phyloP scores from a whole-genome alignment of 2,113 vertebrate species.

The Microcebus lehilahytsara region DNA sequence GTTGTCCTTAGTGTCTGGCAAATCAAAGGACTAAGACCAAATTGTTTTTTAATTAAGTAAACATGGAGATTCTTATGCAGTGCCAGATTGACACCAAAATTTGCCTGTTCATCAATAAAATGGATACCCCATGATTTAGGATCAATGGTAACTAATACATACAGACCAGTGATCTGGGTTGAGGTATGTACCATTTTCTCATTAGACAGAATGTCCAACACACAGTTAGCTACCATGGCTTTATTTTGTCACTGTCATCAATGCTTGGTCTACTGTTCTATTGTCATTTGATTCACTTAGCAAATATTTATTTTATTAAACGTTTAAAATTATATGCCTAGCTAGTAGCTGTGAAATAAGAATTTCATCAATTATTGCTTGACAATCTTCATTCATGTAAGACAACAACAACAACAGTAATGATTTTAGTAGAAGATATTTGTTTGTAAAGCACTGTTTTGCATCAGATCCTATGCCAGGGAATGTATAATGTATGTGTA shows the following conservation, averaged over 20 bases:
- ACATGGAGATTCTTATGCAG: background rate
- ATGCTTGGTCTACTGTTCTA: background rate
- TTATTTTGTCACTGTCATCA: background rate
- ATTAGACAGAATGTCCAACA: background rate
- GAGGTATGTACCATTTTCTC: background rate
- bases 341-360: background rate
- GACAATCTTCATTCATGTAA: background rate
- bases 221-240: background rate
- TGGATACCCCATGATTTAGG: background rate
- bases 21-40: background rate
- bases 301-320: constrained; percentile 1
- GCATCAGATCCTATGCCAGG: background rate
- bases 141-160: background rate
- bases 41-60: constrained; percentile 3
- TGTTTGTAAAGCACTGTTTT: constrained; percentile 9
- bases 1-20: background rate
- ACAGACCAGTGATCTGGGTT: background rate
- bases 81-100: background rate
- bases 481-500: background rate
- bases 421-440: background rate
- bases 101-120: constrained; percentile 38
- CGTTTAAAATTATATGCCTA: background rate
- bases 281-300: constrained; percentile 22
- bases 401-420: background rate
- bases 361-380: background rate